phyloP scores from a whole-genome alignment of 2,797 vertebrate species.

The Helicolenus hilgendorfi region DNA sequence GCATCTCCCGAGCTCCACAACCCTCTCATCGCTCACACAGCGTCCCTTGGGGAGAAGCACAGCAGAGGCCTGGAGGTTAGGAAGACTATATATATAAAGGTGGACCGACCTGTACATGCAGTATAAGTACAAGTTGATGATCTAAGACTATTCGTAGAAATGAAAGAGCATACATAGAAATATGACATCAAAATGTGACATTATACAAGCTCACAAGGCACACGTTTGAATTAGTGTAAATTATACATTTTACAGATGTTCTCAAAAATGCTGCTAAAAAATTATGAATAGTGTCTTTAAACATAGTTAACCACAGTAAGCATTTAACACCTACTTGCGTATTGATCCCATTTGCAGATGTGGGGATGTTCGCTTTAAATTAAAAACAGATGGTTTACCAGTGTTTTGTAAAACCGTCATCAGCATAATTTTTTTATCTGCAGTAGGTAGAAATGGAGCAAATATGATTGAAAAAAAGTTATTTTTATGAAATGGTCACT shows the following conservation, averaged over 20 bases:
- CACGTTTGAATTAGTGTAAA: not conserved
- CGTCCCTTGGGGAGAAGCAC: slow-evolving; percentile 65
- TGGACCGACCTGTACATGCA: slow-evolving; percentile 40
- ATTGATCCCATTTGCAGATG: slow-evolving; percentile 18
- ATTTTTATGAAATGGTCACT: no score
- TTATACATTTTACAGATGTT: not conserved
- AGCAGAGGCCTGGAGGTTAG: slow-evolving; percentile 79
- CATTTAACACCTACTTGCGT: not conserved
- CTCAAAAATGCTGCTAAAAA: not conserved
- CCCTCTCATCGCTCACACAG: slow-evolving; percentile 77
- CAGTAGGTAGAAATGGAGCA: no score
- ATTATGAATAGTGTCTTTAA: not conserved
- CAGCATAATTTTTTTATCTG: not conserved
- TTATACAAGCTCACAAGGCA: not conserved
- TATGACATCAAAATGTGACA: not conserved
- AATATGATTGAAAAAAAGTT: no score
- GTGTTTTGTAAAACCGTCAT: slow-evolving; percentile 19
- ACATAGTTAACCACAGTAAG: not conserved
- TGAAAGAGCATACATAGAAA: not conserved
- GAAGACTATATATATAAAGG: slow-evolving; percentile 37
- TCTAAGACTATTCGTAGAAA: slow-evolving; percentile 14
- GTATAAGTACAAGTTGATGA: not conserved
- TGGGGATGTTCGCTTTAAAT: slow-evolving; percentile 12
- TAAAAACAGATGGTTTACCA: slow-evolving; percentile 4
- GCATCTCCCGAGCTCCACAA: slow-evolving; percentile 67